Evolutionary conservation across 2,888 invertebrate genomes (phyloP).

Genomic region (Phorcus lineatus): DNA sequence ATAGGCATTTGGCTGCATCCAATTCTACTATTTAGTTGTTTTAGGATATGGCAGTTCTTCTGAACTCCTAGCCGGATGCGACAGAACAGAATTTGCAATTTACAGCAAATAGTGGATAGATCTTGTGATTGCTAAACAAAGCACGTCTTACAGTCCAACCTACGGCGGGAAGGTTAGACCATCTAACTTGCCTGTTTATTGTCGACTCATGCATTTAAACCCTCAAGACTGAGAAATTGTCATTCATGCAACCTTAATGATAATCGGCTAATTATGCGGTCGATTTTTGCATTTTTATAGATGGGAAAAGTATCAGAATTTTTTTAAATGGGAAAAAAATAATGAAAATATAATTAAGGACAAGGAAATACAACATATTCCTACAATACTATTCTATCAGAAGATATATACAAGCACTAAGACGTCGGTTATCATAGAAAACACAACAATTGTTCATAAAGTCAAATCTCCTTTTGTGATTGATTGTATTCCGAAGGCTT

Average conservation of each 20-base stretch:
- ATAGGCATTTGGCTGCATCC: conserved; percentile 8
- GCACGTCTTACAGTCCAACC: background rate
- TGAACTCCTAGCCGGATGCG: background rate
- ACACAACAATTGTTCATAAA: too few relatives aligned
- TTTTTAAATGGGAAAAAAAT: too few relatives aligned
- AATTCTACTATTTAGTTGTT: conserved; percentile 8
- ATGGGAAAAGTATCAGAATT: too few relatives aligned
- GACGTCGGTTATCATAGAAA: too few relatives aligned
- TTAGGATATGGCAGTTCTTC: background rate
- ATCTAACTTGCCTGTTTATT: background rate
- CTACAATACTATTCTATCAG: too few relatives aligned
- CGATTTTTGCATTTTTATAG: background rate
- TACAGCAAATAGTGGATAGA: conserved; percentile 4
- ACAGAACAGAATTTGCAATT: conserved; percentile 1
- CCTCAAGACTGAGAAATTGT: background rate
- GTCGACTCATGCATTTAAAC: background rate
- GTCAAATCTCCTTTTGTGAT: too few relatives aligned
- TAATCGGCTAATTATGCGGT: background rate
- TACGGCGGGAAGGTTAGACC: background rate
- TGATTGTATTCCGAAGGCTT: background rate
- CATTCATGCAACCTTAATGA: background rate
- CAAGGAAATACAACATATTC: too few relatives aligned
- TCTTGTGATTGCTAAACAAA: background rate
- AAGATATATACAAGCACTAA: too few relatives aligned
- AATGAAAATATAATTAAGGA: too few relatives aligned